Evolutionary conservation across 2,888 invertebrate genomes (phyloP).

Genomic region (Lamellibrachia columna): DNA sequence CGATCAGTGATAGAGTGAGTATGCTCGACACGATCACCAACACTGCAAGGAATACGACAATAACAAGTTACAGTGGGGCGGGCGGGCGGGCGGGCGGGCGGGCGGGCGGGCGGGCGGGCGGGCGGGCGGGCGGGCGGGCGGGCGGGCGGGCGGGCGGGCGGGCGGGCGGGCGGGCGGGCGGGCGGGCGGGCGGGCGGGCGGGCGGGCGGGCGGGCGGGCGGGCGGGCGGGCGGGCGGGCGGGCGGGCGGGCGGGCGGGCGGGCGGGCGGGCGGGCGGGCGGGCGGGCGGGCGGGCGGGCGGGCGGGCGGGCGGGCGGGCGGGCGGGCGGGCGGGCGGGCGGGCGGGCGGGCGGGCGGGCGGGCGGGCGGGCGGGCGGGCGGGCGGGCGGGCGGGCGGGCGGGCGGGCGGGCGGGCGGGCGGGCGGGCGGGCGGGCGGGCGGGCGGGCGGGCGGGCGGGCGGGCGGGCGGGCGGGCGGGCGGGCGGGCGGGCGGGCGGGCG

Average conservation of each 20-base stretch:
- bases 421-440: too few species aligned
- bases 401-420: too few species aligned
- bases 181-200: not conserved
- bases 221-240: not conserved
- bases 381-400: too few species aligned
- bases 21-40: conserved; percentile 80
- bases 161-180: not conserved
- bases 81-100: not conserved
- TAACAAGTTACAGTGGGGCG: not conserved
- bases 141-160: not conserved
- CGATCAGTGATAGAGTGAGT: conserved; percentile 80
- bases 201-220: not conserved
- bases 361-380: too few species aligned
- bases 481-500: too few species aligned
- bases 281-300: not conserved
- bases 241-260: not conserved
- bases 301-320: not conserved
- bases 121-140: not conserved
- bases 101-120: not conserved
- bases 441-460: too few species aligned
- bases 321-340: not conserved
- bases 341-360: not conserved
- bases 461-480: too few species aligned
- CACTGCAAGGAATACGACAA: conserved; percentile 67
- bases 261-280: not conserved